Evolutionary conservation across 2,113 vertebrate genomes (phyloP), one percentile per base, ranked within the genome.

Genomic region (Mesoclemmys tuberculata): DNA sequence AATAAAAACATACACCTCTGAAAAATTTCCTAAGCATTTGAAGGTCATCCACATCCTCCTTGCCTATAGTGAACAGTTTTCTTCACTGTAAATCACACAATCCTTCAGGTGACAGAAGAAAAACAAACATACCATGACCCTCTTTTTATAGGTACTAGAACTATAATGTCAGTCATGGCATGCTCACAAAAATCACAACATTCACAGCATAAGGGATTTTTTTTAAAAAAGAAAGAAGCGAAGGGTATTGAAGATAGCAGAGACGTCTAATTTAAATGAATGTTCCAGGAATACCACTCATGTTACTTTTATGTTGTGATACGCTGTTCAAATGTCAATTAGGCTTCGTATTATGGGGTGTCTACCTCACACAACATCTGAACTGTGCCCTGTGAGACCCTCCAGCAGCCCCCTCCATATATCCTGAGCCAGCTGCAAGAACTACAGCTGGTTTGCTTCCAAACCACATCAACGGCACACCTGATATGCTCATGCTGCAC

Each of bases 41-140:
- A 96, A 95, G 93, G 92, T 97, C 93, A 93, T 96, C 84, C 93
- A 41, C 52, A 29, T 87, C 46, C 21, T 88, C 44, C 64, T 56
- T 79, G 81, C 54, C 4, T 7, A 26, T 46, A 64, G 31, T 90
- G 13, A 89, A 13, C 0, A 9, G 82, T 77, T 46, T 24, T 75
- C 3, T 77, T 46, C 44, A 77, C 21, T 26, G 51, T 89, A 93
- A 88, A 78, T 35, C 41, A 87, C 16, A 78, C 26, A 46, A n/a
- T 95, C 79, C 41, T 9, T 29, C 24, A 51, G 82, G n/a, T 35
- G 77, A 58, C 35, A 52, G 13, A 68, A 77, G 75, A 87, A 55
- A 94, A 90, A 87, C 48, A 96, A 88, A 95, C 74, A 27, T 3
- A 1, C 87, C 1, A 1, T 0, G 1, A 5, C 92, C 22, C 41